Percentiles rank a stretch among this genome's conserved stretches.
These are phyloP conservation scores for Zosterops japonicus DNA, from an alignment of 2,113 vertebrate species.

Conservation along the genomic window DNA sequence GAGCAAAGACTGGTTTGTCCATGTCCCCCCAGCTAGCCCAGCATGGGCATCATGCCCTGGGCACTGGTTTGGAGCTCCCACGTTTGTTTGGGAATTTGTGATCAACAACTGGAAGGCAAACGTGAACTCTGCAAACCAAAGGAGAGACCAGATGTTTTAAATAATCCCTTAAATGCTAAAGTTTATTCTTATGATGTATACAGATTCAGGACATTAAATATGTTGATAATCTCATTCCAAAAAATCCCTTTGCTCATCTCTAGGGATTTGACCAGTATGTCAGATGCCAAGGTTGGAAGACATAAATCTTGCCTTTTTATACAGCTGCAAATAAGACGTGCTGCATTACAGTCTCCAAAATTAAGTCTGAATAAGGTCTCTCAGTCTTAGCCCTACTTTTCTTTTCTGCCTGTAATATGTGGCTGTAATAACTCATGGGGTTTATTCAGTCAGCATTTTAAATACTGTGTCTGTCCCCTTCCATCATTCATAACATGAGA, in stretches of 20 bases:
- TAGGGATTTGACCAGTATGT: background rate
- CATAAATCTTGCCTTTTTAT: background rate
- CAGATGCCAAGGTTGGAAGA: background rate
- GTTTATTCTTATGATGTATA: background rate
- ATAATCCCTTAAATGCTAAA: background rate
- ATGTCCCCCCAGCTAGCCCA: background rate
- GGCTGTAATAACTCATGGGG: background rate
- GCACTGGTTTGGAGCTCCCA: background rate
- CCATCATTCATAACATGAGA: conserved; percentile 17
- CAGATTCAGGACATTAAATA: background rate
- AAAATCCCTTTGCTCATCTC: background rate
- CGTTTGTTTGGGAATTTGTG: background rate
- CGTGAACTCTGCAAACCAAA: background rate
- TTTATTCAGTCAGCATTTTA: conserved; percentile 40
- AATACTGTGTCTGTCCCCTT: background rate
- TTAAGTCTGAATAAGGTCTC: background rate
- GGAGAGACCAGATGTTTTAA: background rate
- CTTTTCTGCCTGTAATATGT: background rate
- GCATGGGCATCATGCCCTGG: background rate
- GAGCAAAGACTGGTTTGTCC: background rate
- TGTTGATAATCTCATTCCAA: background rate
- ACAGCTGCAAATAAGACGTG: background rate
- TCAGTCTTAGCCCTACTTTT: background rate
- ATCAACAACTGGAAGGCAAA: background rate
- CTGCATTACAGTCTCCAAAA: background rate